Evolutionary conservation across 2,113 vertebrate genomes (phyloP).

Genomic region (Campylorhamphus procurvoides): DNA sequence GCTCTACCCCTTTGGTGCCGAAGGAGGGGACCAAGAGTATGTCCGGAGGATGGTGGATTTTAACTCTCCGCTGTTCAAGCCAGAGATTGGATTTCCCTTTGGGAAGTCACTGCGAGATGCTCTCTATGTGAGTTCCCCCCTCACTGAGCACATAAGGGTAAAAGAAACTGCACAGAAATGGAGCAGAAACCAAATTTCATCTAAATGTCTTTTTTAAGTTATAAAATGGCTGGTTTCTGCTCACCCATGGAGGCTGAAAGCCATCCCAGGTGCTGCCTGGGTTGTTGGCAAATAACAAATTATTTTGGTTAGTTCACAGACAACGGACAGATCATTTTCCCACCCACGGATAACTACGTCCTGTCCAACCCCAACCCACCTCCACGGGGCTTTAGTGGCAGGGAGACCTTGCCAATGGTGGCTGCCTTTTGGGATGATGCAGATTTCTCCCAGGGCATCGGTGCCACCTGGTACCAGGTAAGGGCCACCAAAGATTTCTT

Average conservation of each 20-base stretch:
- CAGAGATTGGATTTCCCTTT: conserved; percentile 73
- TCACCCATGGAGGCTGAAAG: neutral
- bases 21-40: conserved; percentile 3
- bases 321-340: conserved; percentile 80
- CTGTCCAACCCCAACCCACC: conserved; percentile 71
- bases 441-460: conserved; percentile 71
- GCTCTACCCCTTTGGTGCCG: conserved; percentile 52
- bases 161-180: neutral
- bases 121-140: conserved; percentile 69
- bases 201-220: neutral
- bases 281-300: neutral
- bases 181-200: neutral
- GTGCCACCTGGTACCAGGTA: conserved; percentile 78
- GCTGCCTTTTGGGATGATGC: conserved; percentile 80
- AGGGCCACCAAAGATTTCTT: neutral
- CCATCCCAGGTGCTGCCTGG: neutral
- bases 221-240: neutral
- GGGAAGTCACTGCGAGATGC: conserved; percentile 63
- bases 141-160: neutral
- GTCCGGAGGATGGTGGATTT: conserved; percentile 61
- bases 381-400: conserved; percentile 38
- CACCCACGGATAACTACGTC: conserved; percentile 50
- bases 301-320: conserved; percentile 77
- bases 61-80: conserved; percentile 67
- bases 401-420: conserved; percentile 44